These are phyloP conservation scores for Nematostella vectensis DNA, from an alignment of 92 coral and sea anemone species.

Conservation along the genomic window DNA sequence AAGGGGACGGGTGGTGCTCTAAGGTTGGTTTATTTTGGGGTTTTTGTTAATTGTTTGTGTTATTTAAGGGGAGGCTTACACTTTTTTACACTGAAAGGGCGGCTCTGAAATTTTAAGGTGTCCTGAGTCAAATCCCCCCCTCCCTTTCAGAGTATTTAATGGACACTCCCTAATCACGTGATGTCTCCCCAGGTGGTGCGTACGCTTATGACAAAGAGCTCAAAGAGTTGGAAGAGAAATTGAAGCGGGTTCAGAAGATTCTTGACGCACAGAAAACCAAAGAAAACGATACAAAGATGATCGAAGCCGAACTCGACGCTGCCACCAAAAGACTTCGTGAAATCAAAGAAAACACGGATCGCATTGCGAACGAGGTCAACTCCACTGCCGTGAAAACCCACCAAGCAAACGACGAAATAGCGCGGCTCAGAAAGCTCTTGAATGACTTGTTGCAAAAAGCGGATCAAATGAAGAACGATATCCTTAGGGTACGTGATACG, in stretches of 20 bases:
- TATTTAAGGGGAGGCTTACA: too few species aligned
- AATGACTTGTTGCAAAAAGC: conserved; percentile 41
- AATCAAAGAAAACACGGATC: conserved; percentile 27
- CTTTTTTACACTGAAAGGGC: too few species aligned
- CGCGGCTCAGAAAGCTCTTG: conserved; percentile 43
- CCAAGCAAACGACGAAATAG: conserved; percentile 55
- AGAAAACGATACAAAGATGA: conserved; percentile 54
- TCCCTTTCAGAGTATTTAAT: too few species aligned
- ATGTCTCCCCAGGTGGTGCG: conserved; percentile 19
- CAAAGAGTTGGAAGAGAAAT: conserved; percentile 57
- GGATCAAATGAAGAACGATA: conserved; percentile 31
- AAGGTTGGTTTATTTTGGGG: too few species aligned
- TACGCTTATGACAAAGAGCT: conserved; percentile 72
- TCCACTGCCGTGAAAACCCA: conserved; percentile 29
- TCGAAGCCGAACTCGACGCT: conserved; percentile 44
- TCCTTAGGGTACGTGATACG: conserved; percentile 37
- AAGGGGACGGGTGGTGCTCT: too few species aligned
- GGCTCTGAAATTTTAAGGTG: too few species aligned
- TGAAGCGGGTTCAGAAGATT: conserved; percentile 44
- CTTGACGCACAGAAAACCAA: conserved; percentile 55
- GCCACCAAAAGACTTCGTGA: conserved; percentile 23
- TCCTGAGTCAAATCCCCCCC: too few species aligned
- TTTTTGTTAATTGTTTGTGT: too few species aligned
- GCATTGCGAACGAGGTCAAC: conserved; percentile 24
- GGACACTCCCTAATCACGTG: too few species aligned